These are phyloP conservation scores for Trogon melanurus DNA, from an alignment of 2,113 vertebrate genomes.

Conservation along the genomic window DNA sequence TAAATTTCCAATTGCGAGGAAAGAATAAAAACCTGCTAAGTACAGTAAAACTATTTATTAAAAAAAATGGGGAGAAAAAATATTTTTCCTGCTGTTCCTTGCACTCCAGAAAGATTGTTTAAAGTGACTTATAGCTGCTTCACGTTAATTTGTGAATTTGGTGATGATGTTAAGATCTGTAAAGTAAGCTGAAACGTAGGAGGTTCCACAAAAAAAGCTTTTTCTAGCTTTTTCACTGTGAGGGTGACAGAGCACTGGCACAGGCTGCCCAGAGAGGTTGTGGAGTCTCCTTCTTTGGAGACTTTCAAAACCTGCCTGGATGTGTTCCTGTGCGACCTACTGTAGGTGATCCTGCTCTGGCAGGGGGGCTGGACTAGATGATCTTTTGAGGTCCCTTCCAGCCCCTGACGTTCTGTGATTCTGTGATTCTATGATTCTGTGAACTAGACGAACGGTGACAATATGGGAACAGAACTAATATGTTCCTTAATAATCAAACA, in stretches of 20 bases:
- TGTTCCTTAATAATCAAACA: not conserved
- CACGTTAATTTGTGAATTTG: not conserved
- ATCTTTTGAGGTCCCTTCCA: too few species aligned
- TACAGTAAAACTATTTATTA: not conserved
- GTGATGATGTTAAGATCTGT: not conserved
- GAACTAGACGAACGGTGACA: not conserved
- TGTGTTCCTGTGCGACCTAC: too few species aligned
- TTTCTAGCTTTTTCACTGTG: too few species aligned
- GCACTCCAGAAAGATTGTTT: not conserved
- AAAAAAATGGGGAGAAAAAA: not conserved
- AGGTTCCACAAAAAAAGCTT: too few species aligned
- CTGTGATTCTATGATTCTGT: too few species aligned
- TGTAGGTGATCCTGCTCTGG: too few species aligned
- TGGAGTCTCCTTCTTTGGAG: too few species aligned
- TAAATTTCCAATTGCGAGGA: not conserved
- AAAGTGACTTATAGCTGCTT: slow-evolving; percentile 9
- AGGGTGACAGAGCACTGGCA: too few species aligned
- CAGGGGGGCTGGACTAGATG: too few species aligned
- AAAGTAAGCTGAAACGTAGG: not conserved
- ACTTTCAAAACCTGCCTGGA: too few species aligned
- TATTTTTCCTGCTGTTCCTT: not conserved
- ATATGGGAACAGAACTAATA: not conserved
- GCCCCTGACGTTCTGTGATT: too few species aligned
- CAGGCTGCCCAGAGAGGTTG: too few species aligned
- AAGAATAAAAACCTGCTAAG: not conserved